Percentiles rank a stretch among this genome's conserved stretches.
Evolutionary conservation across 2,888 invertebrate species (phyloP).

Genomic region (Acanthopleura granulata): DNA sequence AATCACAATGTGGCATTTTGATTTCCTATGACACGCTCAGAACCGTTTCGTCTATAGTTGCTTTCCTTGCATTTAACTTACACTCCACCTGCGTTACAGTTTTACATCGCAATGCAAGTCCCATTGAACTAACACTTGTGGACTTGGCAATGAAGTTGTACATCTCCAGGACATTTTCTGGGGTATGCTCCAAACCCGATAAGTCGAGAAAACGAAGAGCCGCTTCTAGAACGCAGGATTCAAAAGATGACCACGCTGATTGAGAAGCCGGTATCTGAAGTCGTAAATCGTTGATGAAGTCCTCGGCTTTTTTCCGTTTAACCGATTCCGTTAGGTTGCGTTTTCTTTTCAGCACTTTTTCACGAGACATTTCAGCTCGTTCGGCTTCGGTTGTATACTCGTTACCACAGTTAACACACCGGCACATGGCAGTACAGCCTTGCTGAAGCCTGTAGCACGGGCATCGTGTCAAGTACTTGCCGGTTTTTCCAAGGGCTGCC

Average conservation of each 20-base stretch:
- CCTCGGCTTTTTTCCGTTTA: slow-evolving; percentile 1
- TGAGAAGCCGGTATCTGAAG: background rate
- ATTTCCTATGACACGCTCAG: too few species aligned
- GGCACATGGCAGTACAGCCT: background rate
- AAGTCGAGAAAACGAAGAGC: background rate
- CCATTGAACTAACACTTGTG: background rate
- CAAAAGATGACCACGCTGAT: background rate
- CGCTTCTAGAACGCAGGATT: slow-evolving; percentile 13
- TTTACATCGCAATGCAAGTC: slow-evolving; percentile 5
- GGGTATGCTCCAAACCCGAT: background rate
- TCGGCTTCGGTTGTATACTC: background rate
- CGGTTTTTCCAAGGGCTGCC: background rate
- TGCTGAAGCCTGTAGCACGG: background rate
- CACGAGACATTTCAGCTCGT: background rate
- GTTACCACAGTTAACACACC: slow-evolving; percentile 14
- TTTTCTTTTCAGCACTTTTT: background rate
- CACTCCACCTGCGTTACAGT: background rate
- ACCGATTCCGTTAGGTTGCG: background rate
- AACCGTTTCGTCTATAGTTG: too few species aligned
- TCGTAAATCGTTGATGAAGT: background rate
- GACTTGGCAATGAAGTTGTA: slow-evolving; percentile 10
- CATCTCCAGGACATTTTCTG: background rate
- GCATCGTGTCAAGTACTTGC: slow-evolving; percentile 1
- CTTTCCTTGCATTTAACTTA: background rate
- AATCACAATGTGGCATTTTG: too few species aligned